Conservation (phyloP, 2,113 vertebrate species). For the Erythrocercus mccallii region DNA sequence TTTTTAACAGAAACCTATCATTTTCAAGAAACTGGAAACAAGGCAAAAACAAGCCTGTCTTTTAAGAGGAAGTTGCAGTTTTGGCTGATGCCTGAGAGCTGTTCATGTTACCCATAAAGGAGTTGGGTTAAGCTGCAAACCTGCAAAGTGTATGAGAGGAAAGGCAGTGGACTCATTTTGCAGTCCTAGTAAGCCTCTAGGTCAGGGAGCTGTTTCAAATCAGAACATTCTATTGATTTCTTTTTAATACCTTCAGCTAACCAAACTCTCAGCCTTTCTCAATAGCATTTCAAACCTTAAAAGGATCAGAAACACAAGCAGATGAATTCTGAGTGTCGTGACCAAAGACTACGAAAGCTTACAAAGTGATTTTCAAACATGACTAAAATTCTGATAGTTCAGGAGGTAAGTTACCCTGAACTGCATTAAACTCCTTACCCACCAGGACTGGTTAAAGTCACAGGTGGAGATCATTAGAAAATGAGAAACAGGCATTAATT, state of each 20-base stretch:
- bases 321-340: background rate
- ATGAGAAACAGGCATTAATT: conserved; percentile 16
- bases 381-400: background rate
- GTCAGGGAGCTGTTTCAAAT: background rate
- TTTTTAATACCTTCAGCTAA: conserved; percentile 23
- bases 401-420: background rate
- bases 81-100: background rate
- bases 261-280: background rate
- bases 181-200: background rate
- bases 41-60: background rate
- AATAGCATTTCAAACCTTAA: background rate
- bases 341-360: background rate
- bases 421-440: background rate
- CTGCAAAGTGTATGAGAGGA: background rate
- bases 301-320: background rate
- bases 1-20: background rate
- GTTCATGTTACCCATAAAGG: rapidly evolving
- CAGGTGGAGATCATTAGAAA: background rate
- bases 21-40: background rate
- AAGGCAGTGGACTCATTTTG: background rate
- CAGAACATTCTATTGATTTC: conserved; percentile 10
- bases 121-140: background rate
- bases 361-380: background rate
- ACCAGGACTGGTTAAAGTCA: background rate
- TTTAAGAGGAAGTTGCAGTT: background rate